A percentile compares a stretch with the other conserved stretches of the same genome.
phyloP scores from a whole-genome alignment of 2,888 invertebrate species.

The Tolmerus cingulatus region DNA sequence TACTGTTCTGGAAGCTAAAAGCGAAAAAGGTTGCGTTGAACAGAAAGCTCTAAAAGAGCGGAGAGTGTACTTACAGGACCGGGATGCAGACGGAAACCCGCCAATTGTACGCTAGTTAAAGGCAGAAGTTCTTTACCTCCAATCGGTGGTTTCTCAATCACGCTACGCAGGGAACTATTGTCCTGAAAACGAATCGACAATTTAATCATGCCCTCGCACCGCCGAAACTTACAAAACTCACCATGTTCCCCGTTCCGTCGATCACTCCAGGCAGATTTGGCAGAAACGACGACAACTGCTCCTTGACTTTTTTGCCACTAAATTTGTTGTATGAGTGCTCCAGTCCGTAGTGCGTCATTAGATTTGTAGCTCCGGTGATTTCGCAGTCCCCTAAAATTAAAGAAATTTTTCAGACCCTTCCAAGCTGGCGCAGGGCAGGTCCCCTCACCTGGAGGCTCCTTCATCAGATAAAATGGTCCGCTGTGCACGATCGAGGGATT shows the following conservation, averaged over 20 bases:
- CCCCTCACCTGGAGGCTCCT: slow-evolving; percentile 84
- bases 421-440: background rate
- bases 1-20: slow-evolving; percentile 90
- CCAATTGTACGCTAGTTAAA: slow-evolving; percentile 84
- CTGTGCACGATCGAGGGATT: slow-evolving; percentile 97
- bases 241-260: slow-evolving; percentile 85
- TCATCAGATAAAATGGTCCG: slow-evolving; percentile 98
- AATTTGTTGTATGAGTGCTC: slow-evolving; percentile 98
- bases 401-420: background rate
- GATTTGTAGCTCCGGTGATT: slow-evolving; percentile 94
- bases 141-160: slow-evolving; percentile 95
- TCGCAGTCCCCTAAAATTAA: slow-evolving; percentile 80
- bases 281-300: slow-evolving; percentile 92
- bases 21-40: background rate
- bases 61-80: slow-evolving; percentile 70
- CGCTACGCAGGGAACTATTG: slow-evolving; percentile 87
- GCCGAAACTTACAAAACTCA: slow-evolving; percentile 53
- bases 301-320: slow-evolving; percentile 94
- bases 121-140: slow-evolving; percentile 89
- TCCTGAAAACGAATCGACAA: slow-evolving; percentile 61
- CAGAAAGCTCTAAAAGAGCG: background rate
- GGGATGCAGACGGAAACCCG: slow-evolving; percentile 94
- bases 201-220: background rate
- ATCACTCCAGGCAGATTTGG: slow-evolving; percentile 95
- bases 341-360: slow-evolving; percentile 95